phyloP scores from a whole-genome alignment of 2,113 vertebrate genomes.

The Gasterosteus nipponicus region DNA sequence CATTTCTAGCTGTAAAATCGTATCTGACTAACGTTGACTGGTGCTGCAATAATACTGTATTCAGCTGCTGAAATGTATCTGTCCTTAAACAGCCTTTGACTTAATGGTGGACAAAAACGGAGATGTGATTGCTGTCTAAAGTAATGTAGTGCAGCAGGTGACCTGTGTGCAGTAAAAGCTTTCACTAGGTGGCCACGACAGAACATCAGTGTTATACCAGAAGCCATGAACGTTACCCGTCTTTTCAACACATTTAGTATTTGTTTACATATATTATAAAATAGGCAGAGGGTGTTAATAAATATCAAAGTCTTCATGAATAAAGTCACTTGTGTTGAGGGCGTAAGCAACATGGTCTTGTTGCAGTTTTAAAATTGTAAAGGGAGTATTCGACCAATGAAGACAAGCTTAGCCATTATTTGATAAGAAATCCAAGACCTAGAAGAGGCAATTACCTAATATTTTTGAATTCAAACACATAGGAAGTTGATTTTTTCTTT shows the following conservation, averaged over 20 bases:
- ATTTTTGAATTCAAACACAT: no score
- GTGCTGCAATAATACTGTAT: background rate
- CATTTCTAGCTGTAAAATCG: background rate
- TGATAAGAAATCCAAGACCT: background rate
- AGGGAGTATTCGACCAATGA: no score
- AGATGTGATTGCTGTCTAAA: background rate
- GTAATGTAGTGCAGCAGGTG: background rate
- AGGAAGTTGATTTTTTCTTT: background rate
- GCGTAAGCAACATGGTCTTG: background rate
- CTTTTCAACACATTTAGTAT: background rate
- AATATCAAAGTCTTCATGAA: background rate
- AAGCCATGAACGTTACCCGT: background rate
- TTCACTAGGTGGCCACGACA: constrained; percentile 37
- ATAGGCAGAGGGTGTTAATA: background rate
- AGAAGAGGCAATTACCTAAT: background rate
- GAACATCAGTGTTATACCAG: background rate
- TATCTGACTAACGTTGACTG: background rate
- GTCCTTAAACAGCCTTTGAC: background rate
- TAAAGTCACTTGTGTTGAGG: background rate
- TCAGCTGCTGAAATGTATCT: background rate
- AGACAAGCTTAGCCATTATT: no score
- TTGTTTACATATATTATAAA: background rate
- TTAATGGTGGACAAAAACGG: background rate
- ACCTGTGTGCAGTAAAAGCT: background rate
- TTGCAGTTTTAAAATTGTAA: background rate